A percentile compares a stretch with the other conserved stretches of the same genome.
These are phyloP conservation scores for Sebastes minor DNA, from an alignment of 2,797 vertebrate genomes.

Conservation along the genomic window DNA sequence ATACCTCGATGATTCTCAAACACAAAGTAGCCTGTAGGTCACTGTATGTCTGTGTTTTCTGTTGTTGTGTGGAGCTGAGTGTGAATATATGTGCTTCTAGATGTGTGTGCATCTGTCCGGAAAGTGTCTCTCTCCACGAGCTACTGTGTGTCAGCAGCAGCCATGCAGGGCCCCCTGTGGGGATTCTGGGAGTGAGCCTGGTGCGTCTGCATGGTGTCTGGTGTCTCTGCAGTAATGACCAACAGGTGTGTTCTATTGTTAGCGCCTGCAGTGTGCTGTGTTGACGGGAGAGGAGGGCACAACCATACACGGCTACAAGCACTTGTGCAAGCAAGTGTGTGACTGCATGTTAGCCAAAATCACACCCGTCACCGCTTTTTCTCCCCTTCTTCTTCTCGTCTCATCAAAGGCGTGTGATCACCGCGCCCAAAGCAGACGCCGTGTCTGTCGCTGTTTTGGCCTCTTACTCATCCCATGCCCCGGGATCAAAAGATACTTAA, in stretches of 20 bases:
- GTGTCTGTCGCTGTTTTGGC: slow-evolving; percentile 30
- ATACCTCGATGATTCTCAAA: slow-evolving; percentile 25
- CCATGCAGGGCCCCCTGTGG: slow-evolving; percentile 34
- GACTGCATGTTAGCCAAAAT: slow-evolving; percentile 21
- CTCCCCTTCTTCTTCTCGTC: slow-evolving; percentile 7
- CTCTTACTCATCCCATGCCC: slow-evolving; percentile 34
- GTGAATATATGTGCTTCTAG: background rate
- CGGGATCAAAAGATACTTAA: slow-evolving; percentile 46
- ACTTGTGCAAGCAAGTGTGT: slow-evolving; percentile 32
- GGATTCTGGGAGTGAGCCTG: slow-evolving; percentile 54
- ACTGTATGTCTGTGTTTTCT: slow-evolving; percentile 1
- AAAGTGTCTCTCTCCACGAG: slow-evolving; percentile 62
- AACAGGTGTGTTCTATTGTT: slow-evolving; percentile 82
- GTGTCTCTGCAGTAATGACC: slow-evolving; percentile 72
- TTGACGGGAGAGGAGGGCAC: slow-evolving; percentile 35
- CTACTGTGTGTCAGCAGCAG: slow-evolving; percentile 58
- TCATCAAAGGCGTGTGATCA: slow-evolving; percentile 44
- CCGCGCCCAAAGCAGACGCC: slow-evolving; percentile 22
- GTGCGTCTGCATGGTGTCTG: slow-evolving; percentile 70
- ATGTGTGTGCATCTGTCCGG: slow-evolving; percentile 56
- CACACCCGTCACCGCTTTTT: slow-evolving; percentile 29
- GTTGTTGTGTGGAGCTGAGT: background rate
- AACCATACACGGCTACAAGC: slow-evolving; percentile 62
- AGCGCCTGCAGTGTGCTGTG: slow-evolving; percentile 43
- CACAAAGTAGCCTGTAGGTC: background rate